These are phyloP conservation scores for Loripinus fragilis DNA, from an alignment of 2,888 invertebrate genomes.

Conservation along the genomic window DNA sequence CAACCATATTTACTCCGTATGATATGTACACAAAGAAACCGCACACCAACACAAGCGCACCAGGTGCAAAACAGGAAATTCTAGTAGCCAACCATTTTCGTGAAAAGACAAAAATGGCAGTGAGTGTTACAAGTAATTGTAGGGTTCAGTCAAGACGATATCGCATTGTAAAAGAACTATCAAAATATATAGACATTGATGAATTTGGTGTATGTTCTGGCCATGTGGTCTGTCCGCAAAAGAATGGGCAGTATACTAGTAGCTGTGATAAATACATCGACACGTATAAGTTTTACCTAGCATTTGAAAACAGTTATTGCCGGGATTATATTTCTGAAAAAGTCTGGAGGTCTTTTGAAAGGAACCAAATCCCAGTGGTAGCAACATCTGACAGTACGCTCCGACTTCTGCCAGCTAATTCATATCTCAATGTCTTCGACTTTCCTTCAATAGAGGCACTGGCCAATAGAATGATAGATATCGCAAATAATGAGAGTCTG, in stretches of 20 bases:
- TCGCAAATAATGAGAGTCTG: constrained; percentile 59
- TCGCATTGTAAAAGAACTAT: constrained; percentile 49
- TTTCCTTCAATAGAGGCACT: constrained; percentile 56
- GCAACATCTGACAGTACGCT: constrained; percentile 57
- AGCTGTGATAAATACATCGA: constrained; percentile 39
- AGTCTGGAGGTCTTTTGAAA: constrained; percentile 64
- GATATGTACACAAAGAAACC: constrained; percentile 46
- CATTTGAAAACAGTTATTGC: constrained; percentile 72
- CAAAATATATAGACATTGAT: constrained; percentile 47
- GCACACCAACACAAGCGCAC: no score
- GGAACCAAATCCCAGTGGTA: constrained; percentile 68
- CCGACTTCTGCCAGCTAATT: constrained; percentile 46
- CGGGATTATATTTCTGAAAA: constrained; percentile 73
- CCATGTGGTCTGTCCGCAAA: constrained; percentile 34
- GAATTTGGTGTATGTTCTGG: constrained; percentile 42
- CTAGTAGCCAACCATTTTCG: constrained; percentile 26
- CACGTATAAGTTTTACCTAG: constrained; percentile 69
- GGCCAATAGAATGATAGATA: constrained; percentile 59
- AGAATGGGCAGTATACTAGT: constrained; percentile 21
- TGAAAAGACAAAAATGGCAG: constrained; percentile 48
- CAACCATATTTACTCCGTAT: constrained; percentile 67
- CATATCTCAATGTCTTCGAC: constrained; percentile 62
- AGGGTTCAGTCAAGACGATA: constrained; percentile 51
- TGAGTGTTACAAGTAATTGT: constrained; percentile 55
- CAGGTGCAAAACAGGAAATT: constrained; percentile 34